Base-by-base conservation (phyloP, 1,140 invertebrate genomes). In the Saccostrea echinata region DNA sequence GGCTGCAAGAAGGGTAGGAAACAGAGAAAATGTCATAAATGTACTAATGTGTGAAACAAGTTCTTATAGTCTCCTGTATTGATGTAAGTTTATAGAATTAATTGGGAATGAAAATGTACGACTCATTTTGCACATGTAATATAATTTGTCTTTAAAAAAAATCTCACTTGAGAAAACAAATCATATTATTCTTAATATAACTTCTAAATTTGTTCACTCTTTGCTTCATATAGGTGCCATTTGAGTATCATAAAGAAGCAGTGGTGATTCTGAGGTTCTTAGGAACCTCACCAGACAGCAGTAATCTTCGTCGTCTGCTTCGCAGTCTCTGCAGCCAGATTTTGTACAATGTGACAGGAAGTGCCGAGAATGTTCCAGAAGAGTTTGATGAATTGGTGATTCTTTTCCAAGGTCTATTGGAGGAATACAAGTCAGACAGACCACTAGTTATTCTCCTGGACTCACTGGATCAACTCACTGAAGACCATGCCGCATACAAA, bases 1-100 rank as follows among this genome's bases (percentile, higher is more conserved):
- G 85, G 91, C 89, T 52, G 91, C 91, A 51, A 86, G 89, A 88
- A 95, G 95, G 90, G 96, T 95, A 87, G 71, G 13, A 76, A 76
- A 13, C 21, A 30, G 0, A 81, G 33, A 81, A 33, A 81, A 16
- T 81, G 13, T 0, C 35, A 81, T 13, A 33, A 80, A 80, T 43
- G 18, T 33, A 9, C 4, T 43, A 43, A 43, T 43, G 43, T 43
- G 43, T 43, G 43, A 43, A 43, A 8, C 43, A n/a, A n/a, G n/a
- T n/a, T 43, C 4, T 9, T 43, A 43, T 43, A 43, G 43, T 4
- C 43, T 43, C 43, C 9, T 43, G 43, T 43, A 43, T 9, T 43
- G 43, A 43, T 43, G 43, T 43, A 43, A 43, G 43, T 43, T 43
- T 4, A 43, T 8, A 43, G 43, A 43, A 43, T 43, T 43, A 0